Percentiles rank a stretch among this genome's conserved stretches.
Conservation (phyloP, 1,140 invertebrate genomes). For the Aporrectodea caliginosa region DNA sequence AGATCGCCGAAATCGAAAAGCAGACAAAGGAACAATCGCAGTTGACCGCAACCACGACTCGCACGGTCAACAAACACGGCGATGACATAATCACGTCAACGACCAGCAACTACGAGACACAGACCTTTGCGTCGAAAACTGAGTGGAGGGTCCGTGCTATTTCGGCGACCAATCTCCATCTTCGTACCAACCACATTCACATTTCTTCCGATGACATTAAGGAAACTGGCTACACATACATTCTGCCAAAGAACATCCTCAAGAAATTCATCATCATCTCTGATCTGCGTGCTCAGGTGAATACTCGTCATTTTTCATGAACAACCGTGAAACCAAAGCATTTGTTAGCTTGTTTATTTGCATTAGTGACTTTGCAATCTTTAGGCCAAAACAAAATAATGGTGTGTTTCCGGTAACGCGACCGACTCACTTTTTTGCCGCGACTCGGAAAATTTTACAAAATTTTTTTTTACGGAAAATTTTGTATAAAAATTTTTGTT, state of each 20-base stretch:
- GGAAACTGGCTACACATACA: constrained; percentile 98
- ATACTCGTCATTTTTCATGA: no score
- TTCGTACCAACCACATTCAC: constrained; percentile 98
- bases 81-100: constrained; percentile 99
- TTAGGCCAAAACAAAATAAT: no score
- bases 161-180: constrained; percentile 95
- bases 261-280: constrained; percentile 99
- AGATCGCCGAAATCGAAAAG: constrained; percentile 99
- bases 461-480: no score
- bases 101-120: constrained; percentile 97
- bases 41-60: constrained; percentile 92
- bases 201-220: constrained; percentile 99
- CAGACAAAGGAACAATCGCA: constrained; percentile 99
- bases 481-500: no score
- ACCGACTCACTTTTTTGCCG: no score
- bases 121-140: constrained; percentile 96
- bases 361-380: no score
- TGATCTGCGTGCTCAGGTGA: constrained; percentile 87
- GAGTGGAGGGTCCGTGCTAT: constrained; percentile 98
- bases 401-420: no score
- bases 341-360: no score
- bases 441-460: no score
- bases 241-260: constrained; percentile 95
- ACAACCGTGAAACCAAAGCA: no score
- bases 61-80: constrained; percentile 98